These are phyloP conservation scores for Drosophila quinaria DNA, from an alignment of 2,888 invertebrate genomes.

Conservation along the genomic window DNA sequence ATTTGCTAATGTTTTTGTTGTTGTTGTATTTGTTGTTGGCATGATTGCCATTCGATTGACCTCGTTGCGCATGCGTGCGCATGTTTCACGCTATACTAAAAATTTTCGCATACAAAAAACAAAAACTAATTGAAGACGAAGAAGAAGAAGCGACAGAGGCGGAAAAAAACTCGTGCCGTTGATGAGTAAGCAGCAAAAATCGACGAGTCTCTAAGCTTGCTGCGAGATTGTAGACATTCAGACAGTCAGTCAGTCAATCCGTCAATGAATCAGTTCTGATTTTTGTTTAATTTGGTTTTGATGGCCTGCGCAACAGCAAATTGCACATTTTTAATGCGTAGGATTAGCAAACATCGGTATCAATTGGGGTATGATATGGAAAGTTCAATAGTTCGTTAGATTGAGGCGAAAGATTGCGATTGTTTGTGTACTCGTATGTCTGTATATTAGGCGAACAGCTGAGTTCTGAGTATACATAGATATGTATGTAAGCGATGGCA, in stretches of 20 bases:
- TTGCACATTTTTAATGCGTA: conserved; percentile 48
- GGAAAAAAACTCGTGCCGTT: conserved; percentile 52
- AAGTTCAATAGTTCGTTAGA: conserved; percentile 18
- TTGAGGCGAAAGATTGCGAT: conserved; percentile 7
- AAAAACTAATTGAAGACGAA: conserved; percentile 31
- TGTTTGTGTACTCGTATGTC: conserved; percentile 2
- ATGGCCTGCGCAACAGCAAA: conserved; percentile 60
- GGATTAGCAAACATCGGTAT: conserved; percentile 59
- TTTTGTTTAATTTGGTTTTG: conserved; percentile 42
- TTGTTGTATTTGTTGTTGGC: conserved; percentile 39
- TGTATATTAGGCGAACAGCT: conserved; percentile 41
- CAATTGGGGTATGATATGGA: conserved; percentile 35
- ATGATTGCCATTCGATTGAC: conserved; percentile 80
- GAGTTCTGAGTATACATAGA: conserved; percentile 19
- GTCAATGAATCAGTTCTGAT: conserved; percentile 39
- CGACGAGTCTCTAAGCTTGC: conserved; percentile 32
- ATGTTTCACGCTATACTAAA: conserved; percentile 79
- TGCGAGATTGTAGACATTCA: conserved; percentile 21
- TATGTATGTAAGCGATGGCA: conserved; percentile 10
- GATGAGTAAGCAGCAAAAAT: conserved; percentile 70
- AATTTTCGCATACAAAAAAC: conserved; percentile 66
- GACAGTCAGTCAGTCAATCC: conserved; percentile 12
- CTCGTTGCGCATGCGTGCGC: conserved; percentile 82
- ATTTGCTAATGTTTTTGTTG: conserved; percentile 51
- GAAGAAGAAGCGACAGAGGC: conserved; percentile 7